Percentiles rank a stretch among this genome's conserved stretches.
Evolutionary conservation across 1,140 invertebrate genomes (phyloP).

Genomic region (Lordiphosa stackelbergi): DNA sequence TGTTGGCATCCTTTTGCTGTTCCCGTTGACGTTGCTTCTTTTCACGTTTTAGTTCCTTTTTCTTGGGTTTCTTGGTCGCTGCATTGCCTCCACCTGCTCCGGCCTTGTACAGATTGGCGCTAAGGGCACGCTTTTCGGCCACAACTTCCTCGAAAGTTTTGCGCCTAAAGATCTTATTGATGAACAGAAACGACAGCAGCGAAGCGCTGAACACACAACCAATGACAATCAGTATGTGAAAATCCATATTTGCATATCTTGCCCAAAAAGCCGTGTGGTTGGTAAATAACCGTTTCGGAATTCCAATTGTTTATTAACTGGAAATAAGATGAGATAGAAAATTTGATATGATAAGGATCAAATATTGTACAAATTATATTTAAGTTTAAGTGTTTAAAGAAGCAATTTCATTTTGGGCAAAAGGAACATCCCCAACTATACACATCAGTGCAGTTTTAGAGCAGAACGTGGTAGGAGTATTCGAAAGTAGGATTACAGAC

Average conservation of each 20-base stretch:
- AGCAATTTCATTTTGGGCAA: too few relatives aligned
- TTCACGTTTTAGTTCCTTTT: conserved; percentile 71
- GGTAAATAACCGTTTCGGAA: conserved; percentile 6
- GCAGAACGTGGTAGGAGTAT: too few relatives aligned
- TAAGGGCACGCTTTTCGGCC: conserved; percentile 70
- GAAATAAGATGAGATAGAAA: conserved; percentile 5
- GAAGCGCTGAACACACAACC: conserved; percentile 74
- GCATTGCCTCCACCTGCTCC: conserved; percentile 34
- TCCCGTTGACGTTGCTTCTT: conserved; percentile 67
- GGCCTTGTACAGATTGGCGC: conserved; percentile 68
- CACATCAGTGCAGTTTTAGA: too few relatives aligned
- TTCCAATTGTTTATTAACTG: conserved; percentile 31
- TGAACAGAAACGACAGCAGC: conserved; percentile 69
- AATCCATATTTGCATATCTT: conserved; percentile 77
- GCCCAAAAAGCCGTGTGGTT: conserved; percentile 16
- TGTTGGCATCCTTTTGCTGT: conserved; percentile 53
- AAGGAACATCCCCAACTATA: too few relatives aligned
- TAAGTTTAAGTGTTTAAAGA: too few relatives aligned
- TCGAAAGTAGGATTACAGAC: too few relatives aligned
- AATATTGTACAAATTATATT: too few relatives aligned
- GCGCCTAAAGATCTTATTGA: conserved; percentile 72
- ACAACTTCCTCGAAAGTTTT: conserved; percentile 76
- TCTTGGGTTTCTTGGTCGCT: conserved; percentile 59
- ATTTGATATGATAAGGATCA: too few relatives aligned
- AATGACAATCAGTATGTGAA: conserved; percentile 75